Base-by-base conservation (phyloP, 2,888 invertebrate genomes). In the Phrixothrix hirtus region DNA sequence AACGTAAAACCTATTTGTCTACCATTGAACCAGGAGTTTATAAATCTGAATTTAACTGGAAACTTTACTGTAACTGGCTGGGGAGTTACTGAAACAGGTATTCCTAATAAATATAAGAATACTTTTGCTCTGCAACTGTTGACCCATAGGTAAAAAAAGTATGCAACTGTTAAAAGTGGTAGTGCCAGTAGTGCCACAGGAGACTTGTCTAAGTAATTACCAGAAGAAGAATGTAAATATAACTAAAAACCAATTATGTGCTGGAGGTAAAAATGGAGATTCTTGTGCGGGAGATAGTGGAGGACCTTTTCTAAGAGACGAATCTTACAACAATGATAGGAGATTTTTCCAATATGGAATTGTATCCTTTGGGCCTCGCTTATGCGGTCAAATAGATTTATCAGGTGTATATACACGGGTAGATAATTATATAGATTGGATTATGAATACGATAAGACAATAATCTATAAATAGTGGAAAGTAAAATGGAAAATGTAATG, bases 331-430 rank as follows among this genome's bases (percentile, higher is more conserved):
- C 11, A 69, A 70, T 1, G 78, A 60, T 2, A 55, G 73, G 1
- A 76, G 80, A 35, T 81, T 79, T 59, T 75, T 85, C 9, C 86
- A 86, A 60, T 77, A 83, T 35, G 80, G 80, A 11, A 65, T 81
- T 27, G 79, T 82, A 0, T 82, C 81, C 0, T 79, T 79, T 63
- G 82, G 82, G 27, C 74, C 75, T 5, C 65, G 55, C 54, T 58
- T 59, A 21, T 78, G 77, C 58, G 79, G 78, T 32, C 67, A 69
- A 1, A 75, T 78, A n/a, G 81, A 80, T 1, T 82, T 81, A 77
- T 88, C 89, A 0, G 88, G 85, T 0, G 83, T 89, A 1, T 89
- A 88, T 69, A 88, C 87, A 0, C 77, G 80, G 29, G 81, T 88
- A 1, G 73, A 81, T 0, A 74, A 79, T 9, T 88, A 83, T 65